These are phyloP conservation scores for Ormyrus thymus DNA, from an alignment of 2,888 invertebrate species.

Conservation along the genomic window DNA sequence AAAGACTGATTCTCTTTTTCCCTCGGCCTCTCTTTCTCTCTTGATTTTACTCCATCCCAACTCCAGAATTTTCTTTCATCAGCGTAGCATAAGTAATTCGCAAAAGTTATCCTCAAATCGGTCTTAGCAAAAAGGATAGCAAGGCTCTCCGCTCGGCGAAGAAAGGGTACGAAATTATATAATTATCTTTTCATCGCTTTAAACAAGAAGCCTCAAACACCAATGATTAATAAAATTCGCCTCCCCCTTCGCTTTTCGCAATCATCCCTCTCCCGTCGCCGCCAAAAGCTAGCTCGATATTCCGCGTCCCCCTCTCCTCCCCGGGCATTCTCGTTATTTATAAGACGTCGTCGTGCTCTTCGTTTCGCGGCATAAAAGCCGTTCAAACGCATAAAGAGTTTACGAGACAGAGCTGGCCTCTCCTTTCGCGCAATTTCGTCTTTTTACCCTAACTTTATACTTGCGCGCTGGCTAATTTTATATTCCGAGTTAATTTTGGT, in stretches of 20 bases:
- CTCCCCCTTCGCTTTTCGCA: constrained; percentile 1
- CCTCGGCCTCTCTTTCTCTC: background rate
- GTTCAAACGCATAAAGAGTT: constrained; percentile 46
- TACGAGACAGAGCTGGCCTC: constrained; percentile 26
- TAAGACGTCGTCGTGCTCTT: background rate
- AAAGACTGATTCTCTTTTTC: background rate
- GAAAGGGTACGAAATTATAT: constrained; percentile 18
- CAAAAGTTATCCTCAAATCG: constrained; percentile 20
- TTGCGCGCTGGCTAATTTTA: constrained; percentile 37
- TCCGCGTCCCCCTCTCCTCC: background rate
- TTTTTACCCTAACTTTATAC: constrained; percentile 25
- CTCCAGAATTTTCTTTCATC: constrained; percentile 17
- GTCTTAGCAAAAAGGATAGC: background rate
- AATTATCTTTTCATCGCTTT: constrained; percentile 45
- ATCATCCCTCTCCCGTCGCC: constrained; percentile 12
- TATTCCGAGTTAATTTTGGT: constrained; percentile 37
- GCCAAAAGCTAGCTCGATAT: constrained; percentile 11
- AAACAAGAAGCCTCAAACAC: constrained; percentile 33
- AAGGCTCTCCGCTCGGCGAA: background rate
- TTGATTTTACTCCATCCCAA: background rate
- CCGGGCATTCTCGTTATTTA: background rate
- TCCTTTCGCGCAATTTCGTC: constrained; percentile 14
- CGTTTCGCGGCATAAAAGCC: constrained; percentile 25
- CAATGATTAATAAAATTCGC: constrained; percentile 39
- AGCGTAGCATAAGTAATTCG: constrained; percentile 13